These are phyloP conservation scores for Euplexia lucipara DNA, from an alignment of 2,888 invertebrate genomes.

Conservation along the genomic window DNA sequence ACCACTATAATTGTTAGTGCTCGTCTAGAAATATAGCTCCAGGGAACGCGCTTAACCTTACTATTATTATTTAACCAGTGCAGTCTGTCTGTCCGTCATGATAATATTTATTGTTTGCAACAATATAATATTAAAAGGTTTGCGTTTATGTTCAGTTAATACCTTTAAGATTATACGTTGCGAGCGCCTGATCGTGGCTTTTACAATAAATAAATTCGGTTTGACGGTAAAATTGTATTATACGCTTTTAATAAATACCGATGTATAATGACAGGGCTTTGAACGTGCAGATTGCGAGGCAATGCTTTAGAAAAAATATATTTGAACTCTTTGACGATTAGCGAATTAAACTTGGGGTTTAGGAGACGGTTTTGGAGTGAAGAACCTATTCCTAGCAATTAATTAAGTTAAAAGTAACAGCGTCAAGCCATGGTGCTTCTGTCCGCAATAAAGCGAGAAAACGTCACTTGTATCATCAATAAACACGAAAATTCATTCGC, in stretches of 20 bases:
- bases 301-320: conserved; percentile 56
- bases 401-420: no score
- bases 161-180: conserved; percentile 73
- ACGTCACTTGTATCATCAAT: conserved; percentile 28
- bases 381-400: no score
- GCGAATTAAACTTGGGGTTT: conserved; percentile 6
- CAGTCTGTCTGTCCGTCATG: conserved; percentile 54
- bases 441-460: background rate
- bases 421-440: no score
- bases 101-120: conserved; percentile 69
- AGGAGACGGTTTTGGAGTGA: no score
- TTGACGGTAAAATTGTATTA: conserved; percentile 76
- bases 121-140: conserved; percentile 69
- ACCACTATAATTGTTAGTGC: conserved; percentile 38
- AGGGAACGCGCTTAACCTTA: conserved; percentile 41
- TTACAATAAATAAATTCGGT: conserved; percentile 75
- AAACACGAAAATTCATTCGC: conserved; percentile 53
- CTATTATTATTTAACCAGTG: conserved; percentile 62
- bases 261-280: conserved; percentile 65
- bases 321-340: conserved; percentile 30
- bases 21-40: conserved; percentile 47
- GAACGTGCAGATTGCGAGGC: conserved; percentile 64
- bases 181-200: conserved; percentile 61
- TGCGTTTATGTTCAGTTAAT: conserved; percentile 66
- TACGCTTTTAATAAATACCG: conserved; percentile 68